Evolutionary conservation across 1,140 invertebrate genomes (phyloP), one percentile per base, ranked within the genome.

Genomic region (Mycetomoellerius zeteki): DNA sequence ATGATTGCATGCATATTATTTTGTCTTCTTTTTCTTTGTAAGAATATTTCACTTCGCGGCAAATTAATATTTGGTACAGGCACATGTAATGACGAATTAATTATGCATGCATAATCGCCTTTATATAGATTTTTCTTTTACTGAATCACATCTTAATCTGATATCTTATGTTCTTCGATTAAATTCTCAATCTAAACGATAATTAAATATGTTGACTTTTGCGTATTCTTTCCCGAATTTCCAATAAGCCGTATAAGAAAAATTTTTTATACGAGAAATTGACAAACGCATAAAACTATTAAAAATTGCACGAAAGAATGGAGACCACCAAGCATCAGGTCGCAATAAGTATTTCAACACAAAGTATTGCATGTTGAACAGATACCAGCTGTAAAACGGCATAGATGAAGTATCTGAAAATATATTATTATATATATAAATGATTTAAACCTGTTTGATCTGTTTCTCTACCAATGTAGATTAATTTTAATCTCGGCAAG

Each of bases 211-310:
- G 43, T 94, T 89, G 2, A 94, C 90, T 5, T 93, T 86, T 6
- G 94, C 93, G 0, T 94, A 81, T 24, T 91, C 88, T 1, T 86
- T 85, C 7, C 95, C 95, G 52, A 91, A 95, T 0, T 27, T 67
- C 24, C 88, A 87, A 64, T 93, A 95, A 2, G 95, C 95, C n/a
- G n/a, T n/a, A n/a, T n/a, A n/a, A n/a, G 95, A 95, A 50, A 93
- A 94, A 1, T 93, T 88, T 72, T 94, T 91, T 0, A 94, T 94
- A 0, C 95, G 64, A 52, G 92, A 95, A 21, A 96, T 91, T 0
- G 95, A 89, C 0, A 95, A 58, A 86, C 93, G 94, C 94, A 96
- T 95, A 50, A 93, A 84, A 43, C 78, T 77, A 72, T 96, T 96
- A n/a, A 96, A 93, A 33, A 94, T 82, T 0, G 87, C 84, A 0